These are phyloP conservation scores for Oncopodura yosiiana DNA, from an alignment of 1,140 invertebrate genomes.

Conservation along the genomic window DNA sequence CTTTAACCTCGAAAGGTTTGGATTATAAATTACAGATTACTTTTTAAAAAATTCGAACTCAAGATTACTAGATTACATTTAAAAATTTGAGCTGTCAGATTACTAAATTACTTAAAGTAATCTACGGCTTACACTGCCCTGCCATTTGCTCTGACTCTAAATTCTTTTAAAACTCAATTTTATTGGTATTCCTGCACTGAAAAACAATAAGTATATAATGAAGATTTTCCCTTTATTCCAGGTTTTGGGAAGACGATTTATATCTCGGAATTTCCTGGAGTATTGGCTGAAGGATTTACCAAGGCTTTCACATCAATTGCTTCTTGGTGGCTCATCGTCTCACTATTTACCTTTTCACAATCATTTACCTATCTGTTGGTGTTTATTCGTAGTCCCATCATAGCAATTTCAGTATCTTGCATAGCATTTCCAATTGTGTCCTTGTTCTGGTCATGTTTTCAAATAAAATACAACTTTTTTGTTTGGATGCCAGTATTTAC, in stretches of 20 bases:
- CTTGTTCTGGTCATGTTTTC: conserved; percentile 53
- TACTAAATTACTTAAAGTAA: too few species aligned
- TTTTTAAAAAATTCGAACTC: too few species aligned
- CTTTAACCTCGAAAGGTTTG: background rate
- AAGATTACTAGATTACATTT: too few species aligned
- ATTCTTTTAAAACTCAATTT: too few species aligned
- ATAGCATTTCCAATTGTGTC: conserved; percentile 47
- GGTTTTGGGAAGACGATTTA: conserved; percentile 31
- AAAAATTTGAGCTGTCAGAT: too few species aligned
- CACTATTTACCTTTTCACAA: conserved; percentile 43
- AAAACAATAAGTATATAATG: too few species aligned
- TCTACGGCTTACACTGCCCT: too few species aligned
- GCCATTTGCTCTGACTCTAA: too few species aligned
- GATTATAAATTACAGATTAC: too few species aligned
- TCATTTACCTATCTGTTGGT: conserved; percentile 46
- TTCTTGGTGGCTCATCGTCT: conserved; percentile 44
- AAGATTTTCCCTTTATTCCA: too few species aligned
- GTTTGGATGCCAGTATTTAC: conserved; percentile 48
- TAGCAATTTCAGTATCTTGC: conserved; percentile 47
- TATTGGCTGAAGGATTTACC: conserved; percentile 3
- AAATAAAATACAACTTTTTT: conserved; percentile 37
- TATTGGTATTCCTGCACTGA: too few species aligned
- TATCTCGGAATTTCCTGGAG: conserved; percentile 11
- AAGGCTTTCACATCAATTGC: conserved; percentile 37
- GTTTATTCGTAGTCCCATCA: conserved; percentile 48